Percentiles rank a stretch among this genome's conserved stretches.
Conservation (phyloP, 2,797 vertebrate species). For the Phoeniculus purpureus region DNA sequence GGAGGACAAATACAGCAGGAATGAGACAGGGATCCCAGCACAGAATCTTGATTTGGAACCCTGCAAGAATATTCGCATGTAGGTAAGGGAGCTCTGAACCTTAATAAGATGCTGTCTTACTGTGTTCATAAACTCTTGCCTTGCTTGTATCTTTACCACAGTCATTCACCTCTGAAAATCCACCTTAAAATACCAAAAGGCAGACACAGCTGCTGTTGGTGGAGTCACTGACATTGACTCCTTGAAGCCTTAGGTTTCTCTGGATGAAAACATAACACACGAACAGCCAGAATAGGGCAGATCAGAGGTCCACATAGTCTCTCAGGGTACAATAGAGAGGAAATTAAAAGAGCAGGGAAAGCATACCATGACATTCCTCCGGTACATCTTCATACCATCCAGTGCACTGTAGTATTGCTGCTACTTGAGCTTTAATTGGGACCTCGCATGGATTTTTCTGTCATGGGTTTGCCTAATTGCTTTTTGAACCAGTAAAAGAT, state of each 20-base stretch:
- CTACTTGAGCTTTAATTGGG: conserved; percentile 8
- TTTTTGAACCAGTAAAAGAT: conserved; percentile 25
- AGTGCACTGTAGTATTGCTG: neutral
- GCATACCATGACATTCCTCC: neutral
- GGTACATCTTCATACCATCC: neutral
- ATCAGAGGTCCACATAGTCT: neutral
- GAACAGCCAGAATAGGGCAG: neutral
- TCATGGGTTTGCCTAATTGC: conserved; percentile 26
- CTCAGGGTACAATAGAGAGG: accelerated
- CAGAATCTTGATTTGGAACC: neutral
- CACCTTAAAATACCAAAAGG: neutral
- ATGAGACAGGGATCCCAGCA: neutral
- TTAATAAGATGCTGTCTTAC: neutral
- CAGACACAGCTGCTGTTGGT: neutral
- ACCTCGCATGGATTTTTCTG: conserved; percentile 13
- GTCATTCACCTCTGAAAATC: conserved; percentile 15
- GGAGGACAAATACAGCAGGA: neutral
- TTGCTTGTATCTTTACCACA: neutral
- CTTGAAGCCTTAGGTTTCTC: neutral
- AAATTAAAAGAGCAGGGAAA: neutral
- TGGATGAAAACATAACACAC: neutral
- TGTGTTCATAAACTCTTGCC: neutral
- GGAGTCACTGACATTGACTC: neutral
- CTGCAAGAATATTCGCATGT: neutral
- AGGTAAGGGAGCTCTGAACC: neutral